Evolutionary conservation across 2,113 vertebrate genomes (phyloP).

Genomic region (Loxodonta africana): DNA sequence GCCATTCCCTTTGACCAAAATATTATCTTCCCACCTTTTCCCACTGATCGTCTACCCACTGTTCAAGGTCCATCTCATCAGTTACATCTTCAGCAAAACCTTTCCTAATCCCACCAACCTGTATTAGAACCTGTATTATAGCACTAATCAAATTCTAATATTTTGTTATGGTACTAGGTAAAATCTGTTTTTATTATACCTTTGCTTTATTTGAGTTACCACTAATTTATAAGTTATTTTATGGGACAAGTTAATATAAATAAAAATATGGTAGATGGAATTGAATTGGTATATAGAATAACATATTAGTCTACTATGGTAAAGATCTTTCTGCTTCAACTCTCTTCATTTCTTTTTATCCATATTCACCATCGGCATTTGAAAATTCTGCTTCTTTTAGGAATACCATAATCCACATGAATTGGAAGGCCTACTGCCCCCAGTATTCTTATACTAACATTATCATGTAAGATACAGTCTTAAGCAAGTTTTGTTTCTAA

Average conservation of each 20-base stretch:
- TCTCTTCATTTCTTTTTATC: constrained; percentile 6
- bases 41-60: neutral
- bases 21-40: neutral
- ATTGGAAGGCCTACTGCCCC: neutral
- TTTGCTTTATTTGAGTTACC: neutral
- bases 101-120: neutral
- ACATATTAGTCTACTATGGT: neutral
- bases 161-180: neutral
- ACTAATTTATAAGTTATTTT: constrained; percentile 15
- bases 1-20: neutral
- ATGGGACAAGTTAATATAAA: neutral
- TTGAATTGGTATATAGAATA: neutral
- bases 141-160: neutral
- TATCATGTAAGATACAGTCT: neutral
- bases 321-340: neutral
- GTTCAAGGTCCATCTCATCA: neutral
- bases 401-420: neutral
- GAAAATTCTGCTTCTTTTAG: constrained; percentile 17
- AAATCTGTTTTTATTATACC: neutral
- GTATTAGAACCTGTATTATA: neutral
- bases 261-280: constrained; percentile 21
- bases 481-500: constrained; percentile 26
- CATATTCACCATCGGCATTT: neutral
- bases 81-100: neutral
- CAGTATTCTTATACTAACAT: neutral